phyloP scores from a whole-genome alignment of 2,113 vertebrate genomes.

The Monopterus albus region DNA sequence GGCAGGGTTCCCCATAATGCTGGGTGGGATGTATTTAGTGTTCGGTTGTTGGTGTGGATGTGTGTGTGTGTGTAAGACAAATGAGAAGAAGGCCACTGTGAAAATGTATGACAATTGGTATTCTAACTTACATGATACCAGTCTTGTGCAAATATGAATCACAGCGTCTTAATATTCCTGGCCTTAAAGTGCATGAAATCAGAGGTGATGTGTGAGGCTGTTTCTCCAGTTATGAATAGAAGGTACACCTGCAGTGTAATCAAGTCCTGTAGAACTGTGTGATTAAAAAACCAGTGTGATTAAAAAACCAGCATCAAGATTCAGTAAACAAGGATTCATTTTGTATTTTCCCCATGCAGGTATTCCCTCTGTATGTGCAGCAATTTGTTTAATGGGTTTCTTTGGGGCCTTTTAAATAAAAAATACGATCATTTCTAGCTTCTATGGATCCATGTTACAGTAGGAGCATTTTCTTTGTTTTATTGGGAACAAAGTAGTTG shows the following conservation, averaged over 20 bases:
- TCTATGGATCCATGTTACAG: slow-evolving; percentile 1
- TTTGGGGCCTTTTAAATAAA: slow-evolving; percentile 43
- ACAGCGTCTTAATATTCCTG: background rate
- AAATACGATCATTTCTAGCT: background rate
- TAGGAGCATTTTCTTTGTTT: slow-evolving; percentile 5
- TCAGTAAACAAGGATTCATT: slow-evolving; percentile 62
- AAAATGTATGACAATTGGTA: no score
- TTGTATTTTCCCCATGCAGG: slow-evolving; percentile 35
- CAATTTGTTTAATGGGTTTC: slow-evolving; percentile 49
- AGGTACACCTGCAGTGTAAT: slow-evolving; percentile 55
- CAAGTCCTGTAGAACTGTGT: slow-evolving; percentile 38
- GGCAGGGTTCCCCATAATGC: no score
- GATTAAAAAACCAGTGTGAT: no score
- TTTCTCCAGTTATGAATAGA: slow-evolving; percentile 64
- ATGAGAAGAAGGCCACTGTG: no score
- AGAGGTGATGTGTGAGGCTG: slow-evolving; percentile 40
- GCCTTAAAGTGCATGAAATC: slow-evolving; percentile 18
- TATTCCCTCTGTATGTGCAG: slow-evolving; percentile 46
- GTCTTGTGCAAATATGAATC: background rate
- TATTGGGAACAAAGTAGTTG: slow-evolving; percentile 33
- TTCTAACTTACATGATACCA: background rate
- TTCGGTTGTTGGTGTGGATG: no score
- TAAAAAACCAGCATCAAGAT: slow-evolving; percentile 52
- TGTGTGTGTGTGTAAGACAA: no score
- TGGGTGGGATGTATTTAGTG: no score